These are phyloP conservation scores for Podilymbus podiceps DNA, from an alignment of 2,113 vertebrate genomes.

Conservation along the genomic window DNA sequence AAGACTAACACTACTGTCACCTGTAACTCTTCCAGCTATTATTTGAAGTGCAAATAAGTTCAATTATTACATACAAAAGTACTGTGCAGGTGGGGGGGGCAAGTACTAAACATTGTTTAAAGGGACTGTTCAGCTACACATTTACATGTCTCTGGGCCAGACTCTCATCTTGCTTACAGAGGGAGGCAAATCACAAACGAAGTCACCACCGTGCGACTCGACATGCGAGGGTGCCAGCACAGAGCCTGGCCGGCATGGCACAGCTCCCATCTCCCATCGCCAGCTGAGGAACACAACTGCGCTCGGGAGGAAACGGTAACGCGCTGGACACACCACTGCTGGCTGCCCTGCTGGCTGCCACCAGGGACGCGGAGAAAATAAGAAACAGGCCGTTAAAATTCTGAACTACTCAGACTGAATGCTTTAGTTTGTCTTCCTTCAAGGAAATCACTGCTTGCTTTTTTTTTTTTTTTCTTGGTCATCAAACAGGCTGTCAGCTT, in stretches of 20 bases:
- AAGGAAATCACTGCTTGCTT: background rate
- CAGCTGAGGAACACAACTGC: background rate
- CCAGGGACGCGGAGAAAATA: background rate
- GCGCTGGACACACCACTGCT: background rate
- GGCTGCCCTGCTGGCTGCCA: background rate
- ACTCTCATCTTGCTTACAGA: background rate
- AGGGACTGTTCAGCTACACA: background rate
- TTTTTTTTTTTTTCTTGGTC: background rate
- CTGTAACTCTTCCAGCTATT: background rate
- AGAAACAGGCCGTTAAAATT: background rate
- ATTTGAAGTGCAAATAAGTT: background rate
- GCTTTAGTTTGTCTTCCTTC: background rate
- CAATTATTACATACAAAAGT: background rate
- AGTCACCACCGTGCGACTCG: rapidly evolving
- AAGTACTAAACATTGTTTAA: background rate
- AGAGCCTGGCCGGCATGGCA: background rate
- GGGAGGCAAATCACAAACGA: background rate
- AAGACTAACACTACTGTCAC: background rate
- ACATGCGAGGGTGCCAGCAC: background rate
- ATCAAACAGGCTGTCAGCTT: constrained; percentile 26
- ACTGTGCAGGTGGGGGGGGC: rapidly evolving
- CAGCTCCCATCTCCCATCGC: background rate
- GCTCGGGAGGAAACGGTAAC: background rate
- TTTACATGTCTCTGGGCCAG: background rate
- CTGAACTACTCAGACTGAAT: background rate